Evolutionary conservation across 2,797 vertebrate genomes (phyloP), one percentile per base, ranked within the genome.

Genomic region (Paedocypris micromegethes): DNA sequence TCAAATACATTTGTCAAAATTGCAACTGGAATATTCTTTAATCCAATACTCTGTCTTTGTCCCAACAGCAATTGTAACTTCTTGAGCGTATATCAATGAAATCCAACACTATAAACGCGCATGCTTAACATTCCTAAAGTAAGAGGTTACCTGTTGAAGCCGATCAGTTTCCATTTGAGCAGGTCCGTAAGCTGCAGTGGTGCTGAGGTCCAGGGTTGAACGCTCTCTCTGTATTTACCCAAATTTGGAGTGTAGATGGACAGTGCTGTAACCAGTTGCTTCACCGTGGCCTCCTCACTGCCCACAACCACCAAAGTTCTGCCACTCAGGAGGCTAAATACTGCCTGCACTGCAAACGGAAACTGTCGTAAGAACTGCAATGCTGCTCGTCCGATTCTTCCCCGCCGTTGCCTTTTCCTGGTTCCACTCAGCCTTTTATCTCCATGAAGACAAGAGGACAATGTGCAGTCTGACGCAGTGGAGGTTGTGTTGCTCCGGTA

Each of bases 291-390:
- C 80, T 94, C 91, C 0, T 97, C 93, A 43, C 89, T 92, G 0
- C 94, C 94, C 2, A 97, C 74, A 66, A 98, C 89, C 0, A 97
- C 81, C n/a, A 98, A 88, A 0, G 94, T 93, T 67, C 93, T 90
- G 1, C 96, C 96, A 0, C 90, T 94, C 81, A 98, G 85, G 64
- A 98, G 85, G 47, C 95, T 97, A 72, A 92, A 97, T 74, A 98
- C 86, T 40, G 93, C 95, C 0, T 95, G 93, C 77, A 93, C 92
- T 70, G 92, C 93, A 0, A 96, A 98, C 0, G 95, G 94, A 80
- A 95, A 92, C 66, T 94, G 92, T 53, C 92, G 88, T 75, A 97
- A 89, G 83, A 98, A 97, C 59, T 90, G 82, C 80, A 97, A 84
- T 0, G 94, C 93, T 0, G 87, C 89, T 78, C 90, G 90, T 47